Evolutionary conservation across 2,888 invertebrate genomes (phyloP).

Genomic region (Metacarcinus magister): DNA sequence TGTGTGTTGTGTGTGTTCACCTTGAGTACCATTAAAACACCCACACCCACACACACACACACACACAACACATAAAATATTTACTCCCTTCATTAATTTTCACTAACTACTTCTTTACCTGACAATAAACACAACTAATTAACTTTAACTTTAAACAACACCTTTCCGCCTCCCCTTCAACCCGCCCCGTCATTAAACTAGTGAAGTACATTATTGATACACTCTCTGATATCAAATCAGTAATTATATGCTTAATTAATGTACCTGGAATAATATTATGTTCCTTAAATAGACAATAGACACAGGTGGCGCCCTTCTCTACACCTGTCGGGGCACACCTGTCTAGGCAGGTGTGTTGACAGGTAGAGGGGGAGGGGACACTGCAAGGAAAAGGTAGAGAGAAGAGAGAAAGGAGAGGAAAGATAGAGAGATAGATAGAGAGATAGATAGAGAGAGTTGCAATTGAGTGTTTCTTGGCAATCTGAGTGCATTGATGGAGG

Average conservation of each 20-base stretch:
- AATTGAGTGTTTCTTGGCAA: neutral
- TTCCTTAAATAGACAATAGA: neutral
- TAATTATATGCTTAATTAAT: conserved; percentile 26
- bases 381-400: neutral
- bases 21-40: too few relatives aligned
- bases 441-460: neutral
- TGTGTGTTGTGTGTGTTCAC: too few relatives aligned
- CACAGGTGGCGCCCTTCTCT: neutral
- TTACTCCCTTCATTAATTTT: too few relatives aligned
- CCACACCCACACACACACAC: too few relatives aligned
- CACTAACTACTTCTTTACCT: too few relatives aligned
- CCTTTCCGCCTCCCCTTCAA: too few relatives aligned
- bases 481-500: neutral
- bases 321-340: conserved; percentile 26
- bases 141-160: too few relatives aligned
- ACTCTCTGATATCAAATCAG: neutral
- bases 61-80: too few relatives aligned
- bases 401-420: neutral
- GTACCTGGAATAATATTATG: neutral
- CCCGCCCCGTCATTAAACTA: neutral
- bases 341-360: neutral
- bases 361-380: neutral
- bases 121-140: too few relatives aligned
- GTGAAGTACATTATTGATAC: neutral
- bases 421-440: neutral